Evolutionary conservation across 2,113 vertebrate genomes (phyloP).

Genomic region (Balaenoptera acutorostrata): DNA sequence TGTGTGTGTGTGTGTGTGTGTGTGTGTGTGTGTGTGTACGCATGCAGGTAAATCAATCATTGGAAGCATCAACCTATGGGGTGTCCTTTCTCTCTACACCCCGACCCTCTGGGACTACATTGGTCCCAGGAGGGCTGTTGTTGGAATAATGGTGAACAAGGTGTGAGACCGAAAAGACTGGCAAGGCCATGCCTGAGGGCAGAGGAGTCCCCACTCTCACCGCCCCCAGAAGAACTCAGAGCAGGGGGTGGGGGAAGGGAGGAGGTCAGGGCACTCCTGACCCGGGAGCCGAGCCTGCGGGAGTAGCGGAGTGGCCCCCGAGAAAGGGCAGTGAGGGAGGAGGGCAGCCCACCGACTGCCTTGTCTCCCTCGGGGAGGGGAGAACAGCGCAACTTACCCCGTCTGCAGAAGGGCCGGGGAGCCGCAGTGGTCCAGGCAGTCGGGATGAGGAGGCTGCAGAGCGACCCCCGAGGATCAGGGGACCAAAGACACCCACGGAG

Average conservation of each 20-base stretch:
- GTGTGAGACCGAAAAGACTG: not conserved
- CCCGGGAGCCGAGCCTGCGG: too few relatives aligned
- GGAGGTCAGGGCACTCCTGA: too few relatives aligned
- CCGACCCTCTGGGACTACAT: not conserved
- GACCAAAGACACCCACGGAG: not conserved
- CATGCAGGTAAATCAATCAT: too few relatives aligned
- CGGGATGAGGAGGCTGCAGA: not conserved
- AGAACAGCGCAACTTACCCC: not conserved
- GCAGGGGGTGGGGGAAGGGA: too few relatives aligned
- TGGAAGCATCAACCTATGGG: not conserved
- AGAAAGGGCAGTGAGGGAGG: not conserved
- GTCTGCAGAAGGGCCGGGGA: not conserved
- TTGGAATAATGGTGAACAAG: not conserved
- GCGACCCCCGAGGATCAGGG: accelerated
- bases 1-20: not conserved
- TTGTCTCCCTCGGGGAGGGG: accelerated
- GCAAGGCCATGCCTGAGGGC: not conserved
- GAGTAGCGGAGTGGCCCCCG: too few relatives aligned
- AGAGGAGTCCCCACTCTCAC: not conserved
- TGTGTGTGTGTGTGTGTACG: too few relatives aligned
- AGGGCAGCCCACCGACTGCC: not conserved
- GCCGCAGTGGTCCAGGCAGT: accelerated
- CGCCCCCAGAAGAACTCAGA: not conserved
- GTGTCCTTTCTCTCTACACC: not conserved
- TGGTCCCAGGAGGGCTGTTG: not conserved